Evolutionary conservation across 2,888 invertebrate genomes (phyloP), one percentile per base, ranked within the genome.

Genomic region (Galerucella calmariensis): DNA sequence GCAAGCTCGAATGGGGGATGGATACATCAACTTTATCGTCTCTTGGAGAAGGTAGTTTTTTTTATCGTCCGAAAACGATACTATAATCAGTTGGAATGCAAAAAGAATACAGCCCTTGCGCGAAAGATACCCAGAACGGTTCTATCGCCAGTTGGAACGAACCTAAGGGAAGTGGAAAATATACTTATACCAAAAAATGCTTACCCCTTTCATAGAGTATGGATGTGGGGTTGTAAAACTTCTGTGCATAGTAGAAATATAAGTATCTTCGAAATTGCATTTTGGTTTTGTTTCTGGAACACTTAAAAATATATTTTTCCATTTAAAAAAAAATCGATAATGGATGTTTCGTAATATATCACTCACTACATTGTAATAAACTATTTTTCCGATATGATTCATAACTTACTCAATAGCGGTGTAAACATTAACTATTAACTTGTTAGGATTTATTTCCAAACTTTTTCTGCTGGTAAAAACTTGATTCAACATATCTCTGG

Each of bases 141-240:
- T 27, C 4, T 27, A 27, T 27, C 27, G 27, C 27, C 27, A 27
- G 27, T 27, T 27, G 2, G 2, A 27, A 27, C 27, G 2, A 27
- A 27, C 27, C 27, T 27, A 41, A 8, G 1, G 35, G 35, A 9
- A 8, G 35, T 41, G 8, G 9, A 9, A 41, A 44, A 24, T 11
- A 62, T 58, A 41, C 62, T 41, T 16, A 71, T 61, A 12, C 14
- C 14, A 48, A 61, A 67, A 14, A 67, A 24, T 35, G 66, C 35
- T 76, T 87, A 90, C 90, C 84, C 89, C 88, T 83, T 88, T 88
- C 58, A 88, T 84, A 41, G 88, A 86, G 63, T 84, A 83, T 41
- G 90, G 89, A 79, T 85, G 83, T 0, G 90, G 90, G 73, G 88
- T 88, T 77, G 88, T 86, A 77, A 89, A 91, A 81, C 90, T 89